Evolutionary conservation across 2,888 invertebrate genomes (phyloP), one percentile per base, ranked within the genome.

Genomic region (Eilema sororculum): DNA sequence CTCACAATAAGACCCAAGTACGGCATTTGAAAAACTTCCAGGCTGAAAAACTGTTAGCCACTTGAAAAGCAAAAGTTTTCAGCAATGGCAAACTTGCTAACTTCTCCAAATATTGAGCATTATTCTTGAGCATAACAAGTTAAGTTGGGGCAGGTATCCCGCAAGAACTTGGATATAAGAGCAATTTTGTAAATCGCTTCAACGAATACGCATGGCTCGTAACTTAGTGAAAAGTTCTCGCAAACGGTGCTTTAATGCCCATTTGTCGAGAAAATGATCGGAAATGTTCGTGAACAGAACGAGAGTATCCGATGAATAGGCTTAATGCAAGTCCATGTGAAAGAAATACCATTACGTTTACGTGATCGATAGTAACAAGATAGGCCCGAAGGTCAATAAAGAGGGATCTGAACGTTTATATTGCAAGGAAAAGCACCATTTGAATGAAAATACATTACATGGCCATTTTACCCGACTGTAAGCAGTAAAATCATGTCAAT

Each of bases 131-230:
- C 77, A 84, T 85, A 88, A 84, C 83, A 86, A 86, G 85, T 80
- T 70, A 78, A 88, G 82, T 83, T 82, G 28, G 71, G 69, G 80
- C 84, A 86, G 87, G 86, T 86, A 89, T 79, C 77, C 85, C 83
- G 69, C 81, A 83, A 83, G 78, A 87, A 86, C 82, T 88, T 81
- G 75, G 74, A 78, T 80, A 69, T 84, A 85, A 86, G 87, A 89
- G 88, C 86, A 90, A 91, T 91, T 92, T 90, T 80, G 84, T 84
- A 86, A 91, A 89, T 88, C 89, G 89, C 87, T 89, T 84, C 84
- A 87, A 84, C 86, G 87, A 89, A 87, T 90, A 89, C 89, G 88
- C 85, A 91, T 83, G 77, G 84, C 79, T 87, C 82, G 79, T 81
- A 86, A 87, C 84, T 89, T 83, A 67, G 72, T 65, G 78, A 79